Percentiles rank a stretch among this genome's conserved stretches.
Conservation (phyloP, 2,888 invertebrate species). For the Heliconius aoede region DNA sequence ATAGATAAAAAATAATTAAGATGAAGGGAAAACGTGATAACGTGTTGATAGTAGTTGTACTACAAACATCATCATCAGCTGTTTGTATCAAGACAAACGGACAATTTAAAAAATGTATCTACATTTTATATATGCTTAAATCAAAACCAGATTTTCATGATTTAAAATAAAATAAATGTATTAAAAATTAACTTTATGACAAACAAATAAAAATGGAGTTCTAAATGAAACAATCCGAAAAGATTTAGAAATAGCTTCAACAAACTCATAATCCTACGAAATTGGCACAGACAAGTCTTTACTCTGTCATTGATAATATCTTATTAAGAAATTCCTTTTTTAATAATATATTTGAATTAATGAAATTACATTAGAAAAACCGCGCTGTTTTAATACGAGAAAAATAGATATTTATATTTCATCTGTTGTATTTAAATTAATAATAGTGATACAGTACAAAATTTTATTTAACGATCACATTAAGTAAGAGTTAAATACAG, state of each 20-base stretch:
- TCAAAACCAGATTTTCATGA: not conserved
- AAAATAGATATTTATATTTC: constrained; percentile 30
- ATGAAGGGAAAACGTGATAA: not conserved
- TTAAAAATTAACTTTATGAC: not conserved
- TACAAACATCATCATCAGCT: not conserved
- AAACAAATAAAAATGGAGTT: constrained; percentile 1
- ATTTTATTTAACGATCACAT: constrained; percentile 53
- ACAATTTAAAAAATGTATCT: not conserved
- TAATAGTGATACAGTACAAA: constrained; percentile 31
- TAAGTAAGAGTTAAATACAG: constrained; percentile 76
- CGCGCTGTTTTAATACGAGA: constrained; percentile 47
- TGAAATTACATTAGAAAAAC: constrained; percentile 44
- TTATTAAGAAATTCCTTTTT: not conserved
- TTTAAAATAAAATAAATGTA: not conserved
- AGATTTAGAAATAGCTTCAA: constrained; percentile 13
- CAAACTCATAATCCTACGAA: constrained; percentile 37
- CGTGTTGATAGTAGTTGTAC: not conserved
- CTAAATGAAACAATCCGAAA: not conserved
- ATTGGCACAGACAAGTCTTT: constrained; percentile 44
- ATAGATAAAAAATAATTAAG: not conserved
- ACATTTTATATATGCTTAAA: not conserved
- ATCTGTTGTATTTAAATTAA: constrained; percentile 25
- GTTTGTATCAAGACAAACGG: not conserved
- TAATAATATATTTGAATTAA: constrained; percentile 1
- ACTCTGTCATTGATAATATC: constrained; percentile 27